These are phyloP conservation scores for Belgica antarctica DNA, from an alignment of 2,888 invertebrate species.

Conservation along the genomic window DNA sequence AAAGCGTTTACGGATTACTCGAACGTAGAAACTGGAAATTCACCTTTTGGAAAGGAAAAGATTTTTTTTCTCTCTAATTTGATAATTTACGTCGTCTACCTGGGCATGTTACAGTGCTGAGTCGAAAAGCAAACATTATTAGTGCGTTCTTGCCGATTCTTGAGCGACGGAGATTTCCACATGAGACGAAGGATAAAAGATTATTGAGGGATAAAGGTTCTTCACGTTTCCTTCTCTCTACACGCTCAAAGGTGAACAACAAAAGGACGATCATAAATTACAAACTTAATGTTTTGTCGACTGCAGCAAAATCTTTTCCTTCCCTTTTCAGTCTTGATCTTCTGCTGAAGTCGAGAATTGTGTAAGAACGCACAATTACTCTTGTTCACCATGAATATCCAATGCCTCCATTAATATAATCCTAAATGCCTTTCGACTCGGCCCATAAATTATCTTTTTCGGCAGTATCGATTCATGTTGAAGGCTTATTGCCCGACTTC, in stretches of 20 bases:
- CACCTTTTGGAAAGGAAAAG: background rate
- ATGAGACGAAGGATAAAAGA: constrained; percentile 40
- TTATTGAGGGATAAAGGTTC: constrained; percentile 35
- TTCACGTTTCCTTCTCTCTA: constrained; percentile 40
- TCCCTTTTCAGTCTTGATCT: background rate
- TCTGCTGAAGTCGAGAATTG: constrained; percentile 1
- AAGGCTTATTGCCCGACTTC: constrained; percentile 19
- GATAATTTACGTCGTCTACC: constrained; percentile 39
- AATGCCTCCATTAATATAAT: constrained; percentile 21
- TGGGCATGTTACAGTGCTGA: background rate
- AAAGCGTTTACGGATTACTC: constrained; percentile 45
- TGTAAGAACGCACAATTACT: constrained; percentile 1
- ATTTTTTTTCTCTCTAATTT: constrained; percentile 22
- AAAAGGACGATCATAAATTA: constrained; percentile 42
- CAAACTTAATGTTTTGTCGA: constrained; percentile 20
- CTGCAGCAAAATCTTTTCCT: background rate
- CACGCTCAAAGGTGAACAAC: no score
- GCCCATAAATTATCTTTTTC: constrained; percentile 37
- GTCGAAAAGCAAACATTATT: constrained; percentile 37
- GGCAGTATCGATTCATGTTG: constrained; percentile 18
- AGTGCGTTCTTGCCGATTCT: constrained; percentile 19
- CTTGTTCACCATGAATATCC: constrained; percentile 2
- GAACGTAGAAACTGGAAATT: constrained; percentile 6
- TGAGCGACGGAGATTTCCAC: constrained; percentile 33
- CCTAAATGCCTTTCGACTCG: constrained; percentile 33